Conservation (phyloP, 2,113 vertebrate genomes). For the Datnioides undecimradiatus region DNA sequence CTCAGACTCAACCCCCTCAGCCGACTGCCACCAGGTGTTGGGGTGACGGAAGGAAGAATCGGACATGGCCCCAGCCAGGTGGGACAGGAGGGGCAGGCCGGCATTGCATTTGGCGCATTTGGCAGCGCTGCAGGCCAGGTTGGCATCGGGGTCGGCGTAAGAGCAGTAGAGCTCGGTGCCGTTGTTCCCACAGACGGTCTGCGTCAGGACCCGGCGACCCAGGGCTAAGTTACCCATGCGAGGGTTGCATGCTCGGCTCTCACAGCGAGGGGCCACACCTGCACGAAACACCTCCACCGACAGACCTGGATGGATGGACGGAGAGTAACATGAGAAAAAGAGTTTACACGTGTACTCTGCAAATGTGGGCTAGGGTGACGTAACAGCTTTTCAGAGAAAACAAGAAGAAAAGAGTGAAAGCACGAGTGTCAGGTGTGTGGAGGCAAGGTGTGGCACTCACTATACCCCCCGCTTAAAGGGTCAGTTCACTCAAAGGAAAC, state of each 20-base stretch:
- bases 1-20: conserved; percentile 83
- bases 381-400: neutral
- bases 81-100: conserved; percentile 84
- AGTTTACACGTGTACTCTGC: neutral
- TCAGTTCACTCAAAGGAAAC: conserved; percentile 2
- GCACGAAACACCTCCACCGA: conserved; percentile 75
- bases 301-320: conserved; percentile 55
- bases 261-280: conserved; percentile 85
- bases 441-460: neutral
- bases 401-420: neutral
- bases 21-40: conserved; percentile 97
- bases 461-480: conserved; percentile 3
- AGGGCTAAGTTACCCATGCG: conserved; percentile 94
- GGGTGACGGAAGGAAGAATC: conserved; percentile 95
- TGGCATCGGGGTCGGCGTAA: conserved; percentile 75
- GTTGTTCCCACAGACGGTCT: conserved; percentile 88
- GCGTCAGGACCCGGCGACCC: conserved; percentile 88
- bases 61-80: conserved; percentile 90
- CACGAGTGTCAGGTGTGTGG: neutral
- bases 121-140: conserved; percentile 79
- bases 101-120: conserved; percentile 88
- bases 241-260: conserved; percentile 93
- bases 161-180: conserved; percentile 88
- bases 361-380: conserved; percentile 15
- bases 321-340: no score